phyloP scores from a whole-genome alignment of 2,113 vertebrate genomes.

The Talpa occidentalis region DNA sequence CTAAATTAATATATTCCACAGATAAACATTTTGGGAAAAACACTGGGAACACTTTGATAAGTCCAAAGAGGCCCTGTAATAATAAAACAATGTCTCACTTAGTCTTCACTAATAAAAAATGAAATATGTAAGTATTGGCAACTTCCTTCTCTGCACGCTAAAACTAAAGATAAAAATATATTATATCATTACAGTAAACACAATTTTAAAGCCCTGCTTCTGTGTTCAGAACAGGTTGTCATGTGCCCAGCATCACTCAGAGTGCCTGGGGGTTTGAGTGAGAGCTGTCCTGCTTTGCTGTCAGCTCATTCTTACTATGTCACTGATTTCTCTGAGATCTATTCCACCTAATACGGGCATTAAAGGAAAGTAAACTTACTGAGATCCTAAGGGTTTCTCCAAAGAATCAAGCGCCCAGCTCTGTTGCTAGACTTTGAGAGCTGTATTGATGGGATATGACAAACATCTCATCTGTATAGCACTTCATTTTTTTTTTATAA shows the following conservation, averaged over 20 bases:
- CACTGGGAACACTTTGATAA: neutral
- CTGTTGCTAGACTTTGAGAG: neutral
- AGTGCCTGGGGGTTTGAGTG: neutral
- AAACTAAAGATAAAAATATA: slow-evolving; percentile 11
- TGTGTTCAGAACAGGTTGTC: neutral
- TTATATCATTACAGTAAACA: too few relatives aligned
- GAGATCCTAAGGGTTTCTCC: neutral
- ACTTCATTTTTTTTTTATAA: neutral
- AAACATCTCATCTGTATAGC: neutral
- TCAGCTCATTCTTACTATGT: neutral
- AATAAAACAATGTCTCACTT: neutral
- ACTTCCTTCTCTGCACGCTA: neutral
- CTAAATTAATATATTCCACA: neutral
- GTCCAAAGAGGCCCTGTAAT: slow-evolving; percentile 1
- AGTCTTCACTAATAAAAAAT: slow-evolving; percentile 15
- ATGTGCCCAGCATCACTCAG: neutral
- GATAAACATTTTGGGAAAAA: neutral
- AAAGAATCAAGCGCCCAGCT: neutral
- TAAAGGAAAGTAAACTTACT: neutral
- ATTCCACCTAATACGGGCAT: neutral
- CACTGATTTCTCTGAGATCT: neutral
- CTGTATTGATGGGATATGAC: neutral
- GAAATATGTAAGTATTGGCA: neutral
- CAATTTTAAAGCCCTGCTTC: neutral
- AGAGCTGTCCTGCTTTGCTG: neutral